A percentile compares a stretch with the other conserved stretches of the same genome.
Evolutionary conservation across 2,113 vertebrate genomes (phyloP).

Genomic region (Datnioides undecimradiatus): DNA sequence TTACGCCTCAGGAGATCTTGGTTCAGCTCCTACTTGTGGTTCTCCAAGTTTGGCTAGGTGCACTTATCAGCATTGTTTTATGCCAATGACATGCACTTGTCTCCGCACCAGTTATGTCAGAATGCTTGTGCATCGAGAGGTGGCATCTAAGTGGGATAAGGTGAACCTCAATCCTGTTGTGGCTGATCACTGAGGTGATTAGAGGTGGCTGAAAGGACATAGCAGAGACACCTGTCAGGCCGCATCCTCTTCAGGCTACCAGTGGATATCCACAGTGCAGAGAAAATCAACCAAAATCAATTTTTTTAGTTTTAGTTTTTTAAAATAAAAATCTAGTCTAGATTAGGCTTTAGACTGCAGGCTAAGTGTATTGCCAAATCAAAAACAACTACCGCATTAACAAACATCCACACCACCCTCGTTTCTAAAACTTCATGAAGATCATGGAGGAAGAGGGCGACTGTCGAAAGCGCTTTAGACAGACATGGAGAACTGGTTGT

Average conservation of each 20-base stretch:
- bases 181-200: conserved; percentile 33
- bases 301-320: too few species aligned
- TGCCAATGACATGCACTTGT: neutral
- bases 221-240: conserved; percentile 24
- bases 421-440: conserved; percentile 55
- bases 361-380: conserved; percentile 23
- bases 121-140: neutral
- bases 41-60: neutral
- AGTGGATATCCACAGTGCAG: neutral
- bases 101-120: neutral
- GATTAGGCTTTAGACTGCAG: conserved; percentile 19
- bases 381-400: conserved; percentile 45
- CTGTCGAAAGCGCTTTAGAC: conserved; percentile 47
- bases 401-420: conserved; percentile 52
- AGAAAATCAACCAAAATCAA: conserved; percentile 21
- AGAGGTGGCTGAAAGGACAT: conserved; percentile 11
- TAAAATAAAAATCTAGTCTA: conserved; percentile 23
- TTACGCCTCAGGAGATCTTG: too few species aligned
- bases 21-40: neutral
- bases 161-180: conserved; percentile 11
- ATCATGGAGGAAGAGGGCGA: conserved; percentile 20
- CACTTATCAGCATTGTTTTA: neutral
- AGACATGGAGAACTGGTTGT: conserved; percentile 29
- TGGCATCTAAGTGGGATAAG: neutral
- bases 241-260: conserved; percentile 5